Percentiles rank a stretch among this genome's conserved stretches.
phyloP scores from a whole-genome alignment of 2,888 invertebrate genomes.

The Deroplatys truncata region DNA sequence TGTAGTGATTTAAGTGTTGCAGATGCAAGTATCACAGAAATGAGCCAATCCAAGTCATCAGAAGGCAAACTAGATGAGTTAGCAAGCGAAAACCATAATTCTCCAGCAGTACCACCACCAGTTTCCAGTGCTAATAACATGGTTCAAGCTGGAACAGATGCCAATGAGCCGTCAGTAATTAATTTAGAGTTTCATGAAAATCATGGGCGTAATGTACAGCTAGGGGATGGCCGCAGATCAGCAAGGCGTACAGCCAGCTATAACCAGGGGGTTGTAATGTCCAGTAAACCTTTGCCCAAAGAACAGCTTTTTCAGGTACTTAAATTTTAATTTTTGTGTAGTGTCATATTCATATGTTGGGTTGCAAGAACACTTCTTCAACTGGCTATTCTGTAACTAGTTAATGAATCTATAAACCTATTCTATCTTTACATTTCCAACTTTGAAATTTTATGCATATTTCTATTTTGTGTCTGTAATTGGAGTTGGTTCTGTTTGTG shows the following conservation, averaged over 20 bases:
- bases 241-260: constrained; percentile 78
- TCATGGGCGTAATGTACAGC: constrained; percentile 77
- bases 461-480: too few species aligned
- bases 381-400: too few species aligned
- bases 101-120: background rate
- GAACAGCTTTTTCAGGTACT: constrained; percentile 66
- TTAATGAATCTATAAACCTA: too few species aligned
- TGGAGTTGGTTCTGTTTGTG: background rate
- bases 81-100: background rate
- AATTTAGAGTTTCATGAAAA: constrained; percentile 67
- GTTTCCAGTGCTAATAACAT: background rate
- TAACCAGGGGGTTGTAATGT: constrained; percentile 74
- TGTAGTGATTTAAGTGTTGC: background rate
- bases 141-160: background rate
- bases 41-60: constrained; percentile 40
- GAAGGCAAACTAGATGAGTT: constrained; percentile 29
- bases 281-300: constrained; percentile 59
- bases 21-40: background rate
- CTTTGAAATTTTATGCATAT: too few species aligned
- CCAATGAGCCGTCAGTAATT: background rate
- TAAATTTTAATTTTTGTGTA: background rate
- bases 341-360: background rate
- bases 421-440: too few species aligned
- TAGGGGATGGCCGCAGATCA: constrained; percentile 56
- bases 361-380: too few species aligned